phyloP scores from a whole-genome alignment of 1,140 invertebrate species.

The Physella acuta region DNA sequence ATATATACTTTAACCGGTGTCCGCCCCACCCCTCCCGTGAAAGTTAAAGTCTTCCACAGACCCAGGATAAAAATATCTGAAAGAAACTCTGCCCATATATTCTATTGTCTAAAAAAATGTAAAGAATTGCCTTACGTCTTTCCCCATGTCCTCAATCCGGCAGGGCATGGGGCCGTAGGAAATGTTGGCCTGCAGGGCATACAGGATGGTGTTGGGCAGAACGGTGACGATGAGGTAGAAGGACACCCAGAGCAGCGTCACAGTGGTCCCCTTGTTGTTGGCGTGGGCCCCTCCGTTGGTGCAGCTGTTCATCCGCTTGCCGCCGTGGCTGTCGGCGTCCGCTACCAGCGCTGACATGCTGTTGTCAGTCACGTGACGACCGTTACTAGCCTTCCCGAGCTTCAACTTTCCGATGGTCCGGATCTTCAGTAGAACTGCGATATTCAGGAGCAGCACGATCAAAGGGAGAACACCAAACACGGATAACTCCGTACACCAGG shows the following conservation, averaged over 20 bases:
- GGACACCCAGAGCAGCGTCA: conserved; percentile 48
- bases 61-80: too few relatives aligned
- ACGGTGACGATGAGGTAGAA: conserved; percentile 52
- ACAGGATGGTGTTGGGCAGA: conserved; percentile 48
- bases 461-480: conserved; percentile 47
- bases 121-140: too few relatives aligned
- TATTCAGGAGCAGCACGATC: conserved; percentile 41
- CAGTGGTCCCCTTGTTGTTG: conserved; percentile 39
- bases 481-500: conserved; percentile 45
- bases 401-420: conserved; percentile 24
- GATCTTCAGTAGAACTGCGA: conserved; percentile 41
- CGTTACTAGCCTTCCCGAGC: background rate
- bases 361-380: background rate
- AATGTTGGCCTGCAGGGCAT: conserved; percentile 33
- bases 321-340: background rate
- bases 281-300: conserved; percentile 9
- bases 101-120: too few relatives aligned
- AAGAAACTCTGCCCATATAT: too few relatives aligned
- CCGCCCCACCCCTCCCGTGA: too few relatives aligned
- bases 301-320: background rate
- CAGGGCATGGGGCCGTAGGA: conserved; percentile 6
- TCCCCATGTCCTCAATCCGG: conserved; percentile 6
- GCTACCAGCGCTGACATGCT: background rate
- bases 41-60: too few relatives aligned
- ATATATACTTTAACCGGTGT: too few relatives aligned